phyloP scores from a whole-genome alignment of 35 echinoderm and acorn worm genomes.

The Lytechinus pictus region DNA sequence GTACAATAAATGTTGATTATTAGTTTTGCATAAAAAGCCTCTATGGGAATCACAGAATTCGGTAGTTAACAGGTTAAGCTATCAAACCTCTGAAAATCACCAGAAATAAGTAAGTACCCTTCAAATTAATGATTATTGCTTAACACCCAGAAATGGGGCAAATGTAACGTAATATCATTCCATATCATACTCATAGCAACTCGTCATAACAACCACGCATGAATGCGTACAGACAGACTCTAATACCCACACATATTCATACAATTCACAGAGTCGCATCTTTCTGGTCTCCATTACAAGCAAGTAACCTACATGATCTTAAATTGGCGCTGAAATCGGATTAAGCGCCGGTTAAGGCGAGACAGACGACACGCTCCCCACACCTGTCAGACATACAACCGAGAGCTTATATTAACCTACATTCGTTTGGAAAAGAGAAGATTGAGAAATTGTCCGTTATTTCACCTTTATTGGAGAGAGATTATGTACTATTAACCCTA shows the following conservation, averaged over 20 bases:
- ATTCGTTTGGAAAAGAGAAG: background rate
- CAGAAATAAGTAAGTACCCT: background rate
- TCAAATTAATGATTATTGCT: background rate
- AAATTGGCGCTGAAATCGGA: background rate
- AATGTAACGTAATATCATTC: background rate
- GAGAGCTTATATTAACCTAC: background rate
- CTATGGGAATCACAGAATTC: too few species aligned
- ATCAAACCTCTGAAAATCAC: too few species aligned
- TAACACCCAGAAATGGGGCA: background rate
- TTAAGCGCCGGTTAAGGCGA: background rate
- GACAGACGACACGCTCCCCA: background rate
- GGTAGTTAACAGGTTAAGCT: too few species aligned
- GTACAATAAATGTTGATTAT: too few species aligned
- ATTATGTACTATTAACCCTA: background rate
- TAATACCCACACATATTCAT: background rate
- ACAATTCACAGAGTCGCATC: background rate
- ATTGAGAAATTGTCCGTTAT: background rate
- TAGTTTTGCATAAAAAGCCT: too few species aligned
- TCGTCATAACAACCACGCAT: background rate
- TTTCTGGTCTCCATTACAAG: background rate
- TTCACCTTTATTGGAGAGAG: background rate
- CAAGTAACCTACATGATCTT: background rate
- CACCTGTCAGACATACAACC: background rate
- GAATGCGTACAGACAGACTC: background rate
- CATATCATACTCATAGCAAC: background rate